Evolutionary conservation across 2,113 vertebrate species (phyloP), one percentile per base, ranked within the genome.

Genomic region (Phasianus colchicus): DNA sequence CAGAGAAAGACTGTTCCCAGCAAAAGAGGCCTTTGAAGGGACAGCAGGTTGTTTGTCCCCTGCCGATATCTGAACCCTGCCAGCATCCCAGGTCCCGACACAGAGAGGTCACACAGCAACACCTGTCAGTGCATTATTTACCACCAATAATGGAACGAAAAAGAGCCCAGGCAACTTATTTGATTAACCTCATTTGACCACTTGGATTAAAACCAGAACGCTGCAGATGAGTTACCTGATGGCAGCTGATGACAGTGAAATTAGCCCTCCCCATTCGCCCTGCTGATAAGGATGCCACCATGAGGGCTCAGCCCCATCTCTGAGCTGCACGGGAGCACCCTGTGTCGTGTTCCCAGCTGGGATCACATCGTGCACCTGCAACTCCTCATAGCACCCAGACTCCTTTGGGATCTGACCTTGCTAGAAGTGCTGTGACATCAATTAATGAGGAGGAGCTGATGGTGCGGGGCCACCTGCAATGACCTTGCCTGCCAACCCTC

Each of bases 401-500:
- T 61, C 60, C 7, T 9, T 6, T 54, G 52, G 52, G 38, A 13
- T 67, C 38, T 71, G 43, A 60, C 65, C 52, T 57, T 15, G 80
- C 72, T 58, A 9, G 25, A 92, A 42, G 70, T 58, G n/a, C 30
- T 0, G 1, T 42, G 84, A 84, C 89, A 85, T 48, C 4, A 63
- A 96, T 92, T 84, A 92, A 95, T 75, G 83, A 90, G 50, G 17
- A 52, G 88, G 66, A 84, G 87, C 85, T 48, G 36, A 11, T 20
- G 5, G 38, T 8, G 48, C 73, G 36, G 58, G 92, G 86, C 86
- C 86, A 86, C 86, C 93, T 57, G 83, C 86, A 61, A 70, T 1
- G 86, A 78, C 95, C 96, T 96, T 95, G 88, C 83, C 77, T 84
- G 57, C 70, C 57, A 83, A 86, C 73, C 87, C 85, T 89, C 69